Conservation (phyloP, 1,140 invertebrate genomes). For the Nasonia longicornis region DNA sequence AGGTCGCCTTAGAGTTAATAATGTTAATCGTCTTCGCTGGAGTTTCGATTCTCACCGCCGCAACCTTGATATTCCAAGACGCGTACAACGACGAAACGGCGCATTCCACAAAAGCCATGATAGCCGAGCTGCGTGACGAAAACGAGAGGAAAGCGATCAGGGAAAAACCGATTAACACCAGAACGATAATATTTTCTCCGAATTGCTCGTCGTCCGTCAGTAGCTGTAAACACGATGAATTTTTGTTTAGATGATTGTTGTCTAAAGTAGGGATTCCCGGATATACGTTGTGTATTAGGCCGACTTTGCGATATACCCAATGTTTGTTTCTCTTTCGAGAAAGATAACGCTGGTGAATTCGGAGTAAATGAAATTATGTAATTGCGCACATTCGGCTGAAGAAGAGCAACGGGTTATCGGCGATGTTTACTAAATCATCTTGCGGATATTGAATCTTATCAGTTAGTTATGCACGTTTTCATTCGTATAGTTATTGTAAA, state of each 20-base stretch:
- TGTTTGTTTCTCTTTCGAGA: too few relatives aligned
- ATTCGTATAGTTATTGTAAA: too few relatives aligned
- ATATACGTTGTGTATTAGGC: too few relatives aligned
- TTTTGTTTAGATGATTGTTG: too few relatives aligned
- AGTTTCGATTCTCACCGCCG: conserved; percentile 52
- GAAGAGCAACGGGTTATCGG: neutral
- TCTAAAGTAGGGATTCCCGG: too few relatives aligned
- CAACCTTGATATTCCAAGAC: conserved; percentile 51
- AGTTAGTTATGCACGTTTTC: too few relatives aligned
- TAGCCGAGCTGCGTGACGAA: neutral
- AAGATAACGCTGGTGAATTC: neutral
- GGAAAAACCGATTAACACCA: neutral
- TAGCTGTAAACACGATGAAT: too few relatives aligned
- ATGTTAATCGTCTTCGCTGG: conserved; percentile 57
- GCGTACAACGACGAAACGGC: conserved; percentile 3
- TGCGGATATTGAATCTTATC: too few relatives aligned
- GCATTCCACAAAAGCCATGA: neutral
- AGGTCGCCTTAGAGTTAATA: conserved; percentile 56
- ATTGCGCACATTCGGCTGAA: neutral
- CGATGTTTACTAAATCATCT: too few relatives aligned
- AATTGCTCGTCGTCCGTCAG: too few relatives aligned
- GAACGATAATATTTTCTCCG: neutral
- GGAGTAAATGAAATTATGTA: neutral
- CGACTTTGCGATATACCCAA: too few relatives aligned
- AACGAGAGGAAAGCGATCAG: neutral